Evolutionary conservation across 64 coral and sea anemone species (phyloP).

Genomic region (Acropora tenuis): DNA sequence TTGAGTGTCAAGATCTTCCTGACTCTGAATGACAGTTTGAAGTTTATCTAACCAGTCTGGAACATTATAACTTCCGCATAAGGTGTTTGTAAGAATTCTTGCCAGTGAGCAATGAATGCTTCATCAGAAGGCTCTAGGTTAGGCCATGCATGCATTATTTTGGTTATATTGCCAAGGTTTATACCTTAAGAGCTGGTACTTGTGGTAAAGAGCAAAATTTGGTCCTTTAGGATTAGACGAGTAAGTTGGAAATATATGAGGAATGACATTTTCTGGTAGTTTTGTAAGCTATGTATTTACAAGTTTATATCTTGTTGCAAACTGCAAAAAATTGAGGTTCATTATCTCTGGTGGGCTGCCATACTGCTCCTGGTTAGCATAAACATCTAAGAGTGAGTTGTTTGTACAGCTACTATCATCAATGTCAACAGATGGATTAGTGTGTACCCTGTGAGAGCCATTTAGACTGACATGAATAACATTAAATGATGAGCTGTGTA

Average conservation of each 20-base stretch:
- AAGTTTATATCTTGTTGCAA: slow-evolving; percentile 54
- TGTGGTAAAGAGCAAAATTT: slow-evolving; percentile 29
- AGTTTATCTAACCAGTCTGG: too few species aligned
- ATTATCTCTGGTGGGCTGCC: background rate
- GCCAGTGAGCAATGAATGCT: too few species aligned
- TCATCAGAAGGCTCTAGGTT: too few species aligned
- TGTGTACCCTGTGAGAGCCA: slow-evolving; percentile 28
- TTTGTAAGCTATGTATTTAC: slow-evolving; percentile 31
- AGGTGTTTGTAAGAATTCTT: too few species aligned
- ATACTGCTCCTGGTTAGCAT: slow-evolving; percentile 44
- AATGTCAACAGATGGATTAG: background rate
- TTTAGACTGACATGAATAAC: slow-evolving; percentile 22
- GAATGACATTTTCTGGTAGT: slow-evolving; percentile 32
- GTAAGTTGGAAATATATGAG: slow-evolving; percentile 45
- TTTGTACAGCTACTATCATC: background rate
- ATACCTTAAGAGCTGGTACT: slow-evolving; percentile 15
- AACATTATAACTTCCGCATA: too few species aligned
- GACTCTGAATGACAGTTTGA: too few species aligned
- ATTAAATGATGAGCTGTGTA: slow-evolving; percentile 40
- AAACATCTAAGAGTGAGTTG: background rate
- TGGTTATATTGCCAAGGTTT: too few species aligned
- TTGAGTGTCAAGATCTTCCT: too few species aligned
- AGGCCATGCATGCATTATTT: too few species aligned
- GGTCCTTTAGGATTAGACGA: slow-evolving; percentile 51
- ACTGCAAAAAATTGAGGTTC: slow-evolving; percentile 43